A percentile compares a stretch with the other conserved stretches of the same genome.
Evolutionary conservation across 2,797 vertebrate genomes (phyloP).

Genomic region (Chloroceryle inda): DNA sequence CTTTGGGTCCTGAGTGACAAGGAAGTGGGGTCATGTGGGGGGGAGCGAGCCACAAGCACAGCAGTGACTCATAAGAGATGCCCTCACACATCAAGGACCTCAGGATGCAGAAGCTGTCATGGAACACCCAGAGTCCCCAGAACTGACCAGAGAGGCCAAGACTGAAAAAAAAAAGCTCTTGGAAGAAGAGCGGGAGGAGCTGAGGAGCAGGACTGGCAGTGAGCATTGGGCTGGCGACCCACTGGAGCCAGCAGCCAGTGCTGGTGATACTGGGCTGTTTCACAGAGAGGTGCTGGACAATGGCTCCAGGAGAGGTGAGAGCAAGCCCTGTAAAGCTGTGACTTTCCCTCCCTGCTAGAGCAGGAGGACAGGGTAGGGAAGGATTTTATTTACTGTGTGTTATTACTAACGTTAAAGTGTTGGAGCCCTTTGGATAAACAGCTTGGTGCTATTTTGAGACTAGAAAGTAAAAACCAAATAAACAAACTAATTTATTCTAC

Average conservation of each 20-base stretch:
- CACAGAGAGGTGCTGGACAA: neutral
- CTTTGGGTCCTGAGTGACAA: neutral
- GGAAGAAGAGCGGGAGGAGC: neutral
- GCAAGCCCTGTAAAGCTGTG: neutral
- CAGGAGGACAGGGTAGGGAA: neutral
- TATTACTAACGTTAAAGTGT: neutral
- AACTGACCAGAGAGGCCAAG: neutral
- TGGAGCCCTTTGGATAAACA: slow-evolving; percentile 4
- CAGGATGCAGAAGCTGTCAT: rapidly evolving
- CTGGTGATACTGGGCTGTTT: neutral
- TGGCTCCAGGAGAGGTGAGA: neutral
- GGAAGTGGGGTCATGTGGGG: neutral
- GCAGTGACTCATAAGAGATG: rapidly evolving
- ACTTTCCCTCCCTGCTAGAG: neutral
- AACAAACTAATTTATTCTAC: neutral
- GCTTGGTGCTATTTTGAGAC: slow-evolving; percentile 8
- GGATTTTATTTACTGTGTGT: neutral
- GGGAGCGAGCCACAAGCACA: rapidly evolving
- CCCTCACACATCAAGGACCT: rapidly evolving
- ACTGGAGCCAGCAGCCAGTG: rapidly evolving
- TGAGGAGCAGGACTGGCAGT: neutral
- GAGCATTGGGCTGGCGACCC: neutral
- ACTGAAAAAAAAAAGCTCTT: neutral
- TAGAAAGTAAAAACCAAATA: slow-evolving; percentile 39
- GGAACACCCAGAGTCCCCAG: neutral